These are phyloP conservation scores for Jaculus jaculus DNA, from an alignment of 2,113 vertebrate genomes.

Conservation along the genomic window DNA sequence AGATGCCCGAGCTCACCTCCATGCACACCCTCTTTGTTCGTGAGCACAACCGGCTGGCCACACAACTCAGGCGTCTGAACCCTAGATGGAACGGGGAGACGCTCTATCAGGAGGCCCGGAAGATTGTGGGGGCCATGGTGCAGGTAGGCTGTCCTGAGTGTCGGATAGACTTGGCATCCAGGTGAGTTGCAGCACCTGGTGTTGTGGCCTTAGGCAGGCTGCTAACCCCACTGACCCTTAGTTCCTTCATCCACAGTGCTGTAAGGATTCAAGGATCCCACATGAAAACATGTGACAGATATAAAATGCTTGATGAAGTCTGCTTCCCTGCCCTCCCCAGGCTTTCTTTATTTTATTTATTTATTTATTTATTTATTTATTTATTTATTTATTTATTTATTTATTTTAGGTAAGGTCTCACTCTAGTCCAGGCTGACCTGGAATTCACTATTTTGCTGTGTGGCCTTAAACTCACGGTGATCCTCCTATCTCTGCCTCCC, in stretches of 20 bases:
- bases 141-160: conserved; percentile 82
- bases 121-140: conserved; percentile 90
- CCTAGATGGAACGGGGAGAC: conserved; percentile 88
- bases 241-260: background rate
- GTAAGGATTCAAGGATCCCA: background rate
- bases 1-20: conserved; percentile 91
- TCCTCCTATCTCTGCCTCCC: too few species aligned
- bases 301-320: background rate
- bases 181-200: background rate
- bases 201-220: background rate
- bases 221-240: background rate
- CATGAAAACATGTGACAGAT: background rate
- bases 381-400: too few species aligned
- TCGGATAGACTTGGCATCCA: background rate
- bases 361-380: too few species aligned
- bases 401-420: too few species aligned
- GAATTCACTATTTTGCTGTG: too few species aligned
- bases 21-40: conserved; percentile 91
- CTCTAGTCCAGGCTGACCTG: too few species aligned
- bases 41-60: conserved; percentile 92
- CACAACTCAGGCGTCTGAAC: conserved; percentile 87
- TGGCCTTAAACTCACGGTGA: too few species aligned
- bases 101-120: conserved; percentile 92
- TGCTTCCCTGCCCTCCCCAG: background rate
- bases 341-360: background rate